Evolutionary conservation across 2,888 invertebrate genomes (phyloP), one percentile per base, ranked within the genome.

Genomic region (Drosophila differens): DNA sequence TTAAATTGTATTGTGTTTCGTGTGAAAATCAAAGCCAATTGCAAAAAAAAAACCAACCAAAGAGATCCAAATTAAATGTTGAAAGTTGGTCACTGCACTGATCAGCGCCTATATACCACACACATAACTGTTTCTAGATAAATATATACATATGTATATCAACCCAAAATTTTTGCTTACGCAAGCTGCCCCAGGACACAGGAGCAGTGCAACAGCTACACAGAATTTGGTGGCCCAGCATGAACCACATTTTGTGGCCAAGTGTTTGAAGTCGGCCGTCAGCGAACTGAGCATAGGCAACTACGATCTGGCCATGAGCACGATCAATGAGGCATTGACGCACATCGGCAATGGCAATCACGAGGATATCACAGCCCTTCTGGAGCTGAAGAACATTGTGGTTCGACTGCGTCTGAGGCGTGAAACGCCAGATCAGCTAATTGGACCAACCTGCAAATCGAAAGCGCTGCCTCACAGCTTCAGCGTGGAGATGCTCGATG

Each of bases 401-500:
- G 61, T 75, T 32, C 68, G 87, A 6, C 25, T 90, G 39, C 74
- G 79, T 0, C 47, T 90, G 3, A 75, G 66, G n/a, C 41, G 52
- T 32, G 78, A 81, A 4, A 63, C 54, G 3, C 57, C 77, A 28
- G 58, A 66, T 9, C 49, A 65, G 39, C 37, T 63, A 9, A 52
- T 84, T 22, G 85, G 85, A 1, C 85, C 85, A 4, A 85, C 85
- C 0, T 33, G 7, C 0, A 79, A 87, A 32, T 84, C 85, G 16
- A 57, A 70, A 44, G 78, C 77, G 1, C 44, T 81, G 52, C 82
- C 82, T 6, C 39, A 93, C 91, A 22, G 96, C 96, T 98, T 96
- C 91, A 96, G 96, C 0, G 91, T 94, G 52, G 97, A 97, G 19
- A 97, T 98, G 92, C 84, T 96, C 28, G 96, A 96, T 62, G 95